Percentiles rank a stretch among this genome's conserved stretches.
These are phyloP conservation scores for Argya squamiceps DNA, from an alignment of 2,797 vertebrate genomes.

Conservation along the genomic window DNA sequence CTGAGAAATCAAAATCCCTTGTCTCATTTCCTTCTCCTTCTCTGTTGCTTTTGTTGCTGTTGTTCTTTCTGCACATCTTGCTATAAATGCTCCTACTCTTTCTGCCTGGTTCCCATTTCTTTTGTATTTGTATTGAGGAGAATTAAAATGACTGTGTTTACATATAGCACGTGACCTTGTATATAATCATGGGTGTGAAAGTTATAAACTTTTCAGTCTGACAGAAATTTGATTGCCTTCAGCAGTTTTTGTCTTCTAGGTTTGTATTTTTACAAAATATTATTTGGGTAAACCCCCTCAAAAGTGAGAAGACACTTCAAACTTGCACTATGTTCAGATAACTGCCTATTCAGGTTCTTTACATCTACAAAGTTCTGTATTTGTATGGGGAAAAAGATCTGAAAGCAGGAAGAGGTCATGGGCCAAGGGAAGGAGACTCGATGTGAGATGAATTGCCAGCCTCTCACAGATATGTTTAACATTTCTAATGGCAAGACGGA, in stretches of 20 bases:
- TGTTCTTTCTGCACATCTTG: not conserved
- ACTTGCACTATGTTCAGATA: not conserved
- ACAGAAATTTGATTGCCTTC: not conserved
- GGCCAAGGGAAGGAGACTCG: not conserved
- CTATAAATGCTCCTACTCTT: not conserved
- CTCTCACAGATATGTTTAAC: not conserved
- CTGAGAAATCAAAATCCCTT: not conserved
- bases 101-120: not conserved
- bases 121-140: not conserved
- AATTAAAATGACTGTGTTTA: not conserved
- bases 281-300: fast-evolving
- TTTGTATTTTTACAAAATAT: not conserved
- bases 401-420: not conserved
- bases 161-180: not conserved
- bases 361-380: not conserved
- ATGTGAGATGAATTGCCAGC: not conserved
- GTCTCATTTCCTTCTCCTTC: not conserved
- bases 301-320: not conserved
- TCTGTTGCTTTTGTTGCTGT: not conserved
- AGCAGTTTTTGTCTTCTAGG: not conserved
- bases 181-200: not conserved
- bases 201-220: not conserved
- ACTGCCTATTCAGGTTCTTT: not conserved
- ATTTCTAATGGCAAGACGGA: not conserved
- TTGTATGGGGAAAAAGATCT: not conserved